Evolutionary conservation across 1,140 invertebrate species (phyloP).

Genomic region (Argopecten irradians): DNA sequence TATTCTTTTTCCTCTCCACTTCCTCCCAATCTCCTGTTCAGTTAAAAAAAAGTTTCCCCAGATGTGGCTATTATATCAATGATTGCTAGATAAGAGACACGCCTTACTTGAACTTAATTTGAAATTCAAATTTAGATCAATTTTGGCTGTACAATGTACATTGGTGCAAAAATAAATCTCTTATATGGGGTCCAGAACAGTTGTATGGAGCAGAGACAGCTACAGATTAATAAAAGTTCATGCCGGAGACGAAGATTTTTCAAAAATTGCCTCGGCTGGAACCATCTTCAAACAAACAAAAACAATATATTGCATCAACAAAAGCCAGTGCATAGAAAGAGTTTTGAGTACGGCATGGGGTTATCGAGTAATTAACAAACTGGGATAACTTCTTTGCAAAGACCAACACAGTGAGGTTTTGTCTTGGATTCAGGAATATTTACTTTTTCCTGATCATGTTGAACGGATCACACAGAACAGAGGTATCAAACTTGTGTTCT

Average conservation of each 20-base stretch:
- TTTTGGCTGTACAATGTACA: too few relatives aligned
- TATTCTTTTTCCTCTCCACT: too few relatives aligned
- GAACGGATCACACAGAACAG: neutral
- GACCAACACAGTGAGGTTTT: neutral
- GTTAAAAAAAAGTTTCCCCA: too few relatives aligned
- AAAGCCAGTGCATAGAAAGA: neutral
- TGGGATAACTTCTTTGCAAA: neutral
- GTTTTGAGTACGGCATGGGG: neutral
- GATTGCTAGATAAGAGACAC: too few relatives aligned
- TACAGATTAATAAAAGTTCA: neutral
- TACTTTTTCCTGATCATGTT: neutral
- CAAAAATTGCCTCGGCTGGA: neutral
- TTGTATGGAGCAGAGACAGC: neutral
- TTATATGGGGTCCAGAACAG: neutral
- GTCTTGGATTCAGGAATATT: neutral
- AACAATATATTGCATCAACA: neutral
- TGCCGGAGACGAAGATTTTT: neutral
- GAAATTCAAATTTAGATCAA: too few relatives aligned
- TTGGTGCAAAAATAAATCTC: neutral
- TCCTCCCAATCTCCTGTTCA: too few relatives aligned
- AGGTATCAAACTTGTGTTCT: neutral
- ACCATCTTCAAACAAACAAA: neutral
- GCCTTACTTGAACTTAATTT: too few relatives aligned
- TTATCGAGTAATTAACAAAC: neutral
- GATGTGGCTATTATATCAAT: too few relatives aligned